Evolutionary conservation across 2,113 vertebrate genomes (phyloP).

Genomic region (Mormyrus iriodes): DNA sequence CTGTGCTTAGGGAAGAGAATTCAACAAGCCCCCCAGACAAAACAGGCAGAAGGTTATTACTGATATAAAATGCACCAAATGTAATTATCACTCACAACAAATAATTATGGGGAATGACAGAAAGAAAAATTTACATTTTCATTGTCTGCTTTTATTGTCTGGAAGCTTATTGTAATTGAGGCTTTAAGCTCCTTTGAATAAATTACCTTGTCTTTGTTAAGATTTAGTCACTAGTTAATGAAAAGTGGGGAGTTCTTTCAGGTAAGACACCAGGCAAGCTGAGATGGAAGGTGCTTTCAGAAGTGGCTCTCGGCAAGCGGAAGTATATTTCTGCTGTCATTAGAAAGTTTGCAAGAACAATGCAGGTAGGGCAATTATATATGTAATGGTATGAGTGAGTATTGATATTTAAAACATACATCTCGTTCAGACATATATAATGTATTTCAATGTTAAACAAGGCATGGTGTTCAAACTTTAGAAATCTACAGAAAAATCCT

Average conservation of each 20-base stretch:
- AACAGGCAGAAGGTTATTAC: slow-evolving; percentile 98
- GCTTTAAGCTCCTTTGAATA: slow-evolving; percentile 60
- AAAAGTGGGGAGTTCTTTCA: slow-evolving; percentile 34
- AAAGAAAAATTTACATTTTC: slow-evolving; percentile 98
- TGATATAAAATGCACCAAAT: slow-evolving; percentile 90
- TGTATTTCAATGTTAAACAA: neutral
- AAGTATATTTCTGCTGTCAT: neutral
- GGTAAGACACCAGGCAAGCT: neutral
- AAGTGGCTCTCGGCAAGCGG: neutral
- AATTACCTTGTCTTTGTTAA: slow-evolving; percentile 49
- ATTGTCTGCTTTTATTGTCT: slow-evolving; percentile 70
- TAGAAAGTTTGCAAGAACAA: neutral
- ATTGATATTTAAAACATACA: neutral
- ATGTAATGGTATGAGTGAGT: neutral
- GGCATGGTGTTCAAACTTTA: neutral
- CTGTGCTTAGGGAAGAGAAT: slow-evolving; percentile 72
- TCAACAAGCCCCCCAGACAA: slow-evolving; percentile 91
- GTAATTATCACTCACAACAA: slow-evolving; percentile 99
- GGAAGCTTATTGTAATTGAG: slow-evolving; percentile 63
- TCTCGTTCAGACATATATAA: neutral
- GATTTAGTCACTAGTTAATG: slow-evolving; percentile 46
- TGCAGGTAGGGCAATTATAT: neutral
- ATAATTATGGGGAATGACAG: slow-evolving; percentile 93
- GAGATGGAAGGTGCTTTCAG: neutral
- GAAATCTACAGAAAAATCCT: neutral